Evolutionary conservation across 2,113 vertebrate genomes (phyloP), one percentile per base, ranked within the genome.

Genomic region (Lophius piscatorius): DNA sequence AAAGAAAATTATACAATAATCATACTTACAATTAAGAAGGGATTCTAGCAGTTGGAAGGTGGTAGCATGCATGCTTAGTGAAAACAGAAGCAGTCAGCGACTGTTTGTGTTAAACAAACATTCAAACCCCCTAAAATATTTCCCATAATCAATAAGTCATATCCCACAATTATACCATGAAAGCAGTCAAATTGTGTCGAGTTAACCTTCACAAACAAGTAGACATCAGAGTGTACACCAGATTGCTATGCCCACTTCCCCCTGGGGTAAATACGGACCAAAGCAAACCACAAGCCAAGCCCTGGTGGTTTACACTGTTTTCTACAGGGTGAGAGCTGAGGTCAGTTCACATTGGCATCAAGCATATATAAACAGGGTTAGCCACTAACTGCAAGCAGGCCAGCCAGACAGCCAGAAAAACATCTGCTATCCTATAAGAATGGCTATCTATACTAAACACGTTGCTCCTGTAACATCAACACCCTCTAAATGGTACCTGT

Each of bases 341-440:
- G 87, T 73, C 82, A 73, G 61, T 81, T 82, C 76, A 61, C 77
- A 76, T 59, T 81, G 86, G 82, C 80, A 81, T 87, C 70, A 55
- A 44, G 74, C 78, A 81, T 88, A 85, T 85, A 91, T 87, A 88
- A 89, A 88, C 78, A 79, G 62, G 83, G 75, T 84, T 82, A 83
- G 81, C 88, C 85, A 87, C 86, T 90, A 90, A 90, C 86, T 83
- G 72, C 86, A 78, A 63, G 39, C 81, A 85, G 87, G 63, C 82
- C 81, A 50, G 82, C 64, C 84, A 86, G 78, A 86, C 81, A 35
- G 79, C 74, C 78, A 87, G 78, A 82, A 84, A 84, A 85, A 84
- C 74, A 69, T 68, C 74, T 31, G 65, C 55, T 64, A 48, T 63
- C 71, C 38, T 83, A 68, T 85, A 70, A 71, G 58, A 58, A 59